phyloP scores from a whole-genome alignment of 2,797 vertebrate species.

The Huso huso region DNA sequence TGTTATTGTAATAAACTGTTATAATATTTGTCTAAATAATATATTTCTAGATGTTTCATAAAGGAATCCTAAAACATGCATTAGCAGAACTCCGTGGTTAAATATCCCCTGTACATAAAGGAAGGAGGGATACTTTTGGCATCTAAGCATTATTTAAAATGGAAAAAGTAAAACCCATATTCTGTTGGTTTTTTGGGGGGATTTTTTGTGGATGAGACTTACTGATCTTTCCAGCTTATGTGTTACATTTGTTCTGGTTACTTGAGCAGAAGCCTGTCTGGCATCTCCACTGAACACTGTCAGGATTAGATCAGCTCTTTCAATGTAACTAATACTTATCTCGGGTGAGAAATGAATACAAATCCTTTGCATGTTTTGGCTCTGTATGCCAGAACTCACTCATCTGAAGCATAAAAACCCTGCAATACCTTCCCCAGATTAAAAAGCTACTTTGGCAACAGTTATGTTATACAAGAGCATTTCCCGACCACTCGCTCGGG shows the following conservation, averaged over 20 bases:
- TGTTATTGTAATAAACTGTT: too few relatives aligned
- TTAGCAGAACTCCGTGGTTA: too few relatives aligned
- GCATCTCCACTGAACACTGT: not conserved
- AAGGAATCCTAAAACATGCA: too few relatives aligned
- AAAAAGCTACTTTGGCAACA: not conserved
- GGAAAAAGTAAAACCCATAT: too few relatives aligned
- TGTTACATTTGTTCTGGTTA: not conserved
- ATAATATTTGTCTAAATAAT: too few relatives aligned
- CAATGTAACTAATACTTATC: constrained; percentile 3
- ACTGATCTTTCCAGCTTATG: not conserved
- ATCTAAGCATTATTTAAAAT: too few relatives aligned
- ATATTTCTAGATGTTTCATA: too few relatives aligned
- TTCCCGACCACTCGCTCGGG: not conserved
- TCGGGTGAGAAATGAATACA: constrained; percentile 1
- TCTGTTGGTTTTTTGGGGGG: too few relatives aligned
- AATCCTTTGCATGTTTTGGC: constrained; percentile 4
- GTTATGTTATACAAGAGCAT: not conserved
- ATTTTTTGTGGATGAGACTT: too few relatives aligned
- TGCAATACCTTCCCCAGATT: not conserved
- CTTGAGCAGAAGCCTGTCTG: not conserved
- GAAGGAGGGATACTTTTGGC: too few relatives aligned
- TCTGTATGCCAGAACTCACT: not conserved
- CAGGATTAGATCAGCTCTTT: constrained; percentile 2
- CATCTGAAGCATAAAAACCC: not conserved
- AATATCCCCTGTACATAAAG: too few relatives aligned